Conservation (phyloP, 2,888 invertebrate genomes). For the Tetragnatha montana region DNA sequence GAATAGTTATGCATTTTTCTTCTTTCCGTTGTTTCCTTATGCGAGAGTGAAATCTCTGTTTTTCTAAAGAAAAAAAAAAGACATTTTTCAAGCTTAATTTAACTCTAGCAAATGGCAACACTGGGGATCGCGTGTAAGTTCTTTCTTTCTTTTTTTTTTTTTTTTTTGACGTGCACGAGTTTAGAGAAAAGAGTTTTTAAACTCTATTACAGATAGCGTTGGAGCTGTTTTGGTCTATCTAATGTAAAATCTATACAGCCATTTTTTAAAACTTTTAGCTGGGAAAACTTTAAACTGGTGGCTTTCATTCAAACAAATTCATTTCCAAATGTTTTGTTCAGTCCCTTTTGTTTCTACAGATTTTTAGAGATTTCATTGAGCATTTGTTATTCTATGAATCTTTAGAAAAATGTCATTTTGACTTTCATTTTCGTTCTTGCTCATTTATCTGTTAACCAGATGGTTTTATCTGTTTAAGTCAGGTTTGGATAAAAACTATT, state of each 20-base stretch:
- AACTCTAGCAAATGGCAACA: slow-evolving; percentile 21
- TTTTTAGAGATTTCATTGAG: background rate
- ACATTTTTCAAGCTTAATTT: slow-evolving; percentile 47
- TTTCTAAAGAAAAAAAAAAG: slow-evolving; percentile 25
- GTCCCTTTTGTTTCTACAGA: background rate
- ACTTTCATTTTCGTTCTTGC: no score
- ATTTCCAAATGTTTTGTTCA: background rate
- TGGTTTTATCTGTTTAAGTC: no score
- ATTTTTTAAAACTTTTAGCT: slow-evolving; percentile 18
- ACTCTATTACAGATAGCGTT: slow-evolving; percentile 41
- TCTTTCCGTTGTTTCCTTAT: background rate
- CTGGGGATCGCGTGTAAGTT: slow-evolving; percentile 22
- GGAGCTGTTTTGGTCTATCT: background rate
- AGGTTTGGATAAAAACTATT: no score
- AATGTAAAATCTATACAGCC: slow-evolving; percentile 51
- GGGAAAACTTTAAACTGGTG: background rate
- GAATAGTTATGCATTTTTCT: slow-evolving; percentile 30
- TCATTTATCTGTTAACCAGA: no score
- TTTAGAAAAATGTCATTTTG: no score
- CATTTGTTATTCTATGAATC: no score
- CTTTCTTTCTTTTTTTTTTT: no score
- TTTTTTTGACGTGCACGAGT: slow-evolving; percentile 41
- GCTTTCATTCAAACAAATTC: background rate
- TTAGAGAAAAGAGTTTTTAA: slow-evolving; percentile 39
- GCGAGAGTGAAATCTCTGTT: slow-evolving; percentile 10